Evolutionary conservation across 2,113 vertebrate genomes (phyloP).

Genomic region (Macrotis lagotis): DNA sequence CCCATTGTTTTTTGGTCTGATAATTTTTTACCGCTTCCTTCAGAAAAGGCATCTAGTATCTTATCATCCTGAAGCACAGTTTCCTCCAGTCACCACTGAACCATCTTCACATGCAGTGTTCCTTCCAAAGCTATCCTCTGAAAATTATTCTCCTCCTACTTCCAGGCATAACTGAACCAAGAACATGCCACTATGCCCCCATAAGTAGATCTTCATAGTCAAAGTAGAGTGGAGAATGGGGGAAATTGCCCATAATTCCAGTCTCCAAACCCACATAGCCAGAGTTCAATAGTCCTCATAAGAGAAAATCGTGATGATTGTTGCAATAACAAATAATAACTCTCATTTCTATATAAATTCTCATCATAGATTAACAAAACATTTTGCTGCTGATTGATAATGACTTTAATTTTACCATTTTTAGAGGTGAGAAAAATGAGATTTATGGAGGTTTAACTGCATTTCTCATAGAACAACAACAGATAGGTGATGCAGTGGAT

Average conservation of each 20-base stretch:
- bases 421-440: background rate
- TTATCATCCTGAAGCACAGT: constrained; percentile 32
- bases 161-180: background rate
- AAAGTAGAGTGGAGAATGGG: background rate
- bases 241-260: background rate
- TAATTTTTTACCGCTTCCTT: constrained; percentile 49
- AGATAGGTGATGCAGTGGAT: no score
- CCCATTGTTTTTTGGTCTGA: constrained; percentile 24
- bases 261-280: background rate
- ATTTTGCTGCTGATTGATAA: background rate
- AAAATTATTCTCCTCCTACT: background rate
- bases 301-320: background rate
- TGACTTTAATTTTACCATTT: background rate
- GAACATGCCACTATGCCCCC: background rate
- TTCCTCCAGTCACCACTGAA: constrained; percentile 25
- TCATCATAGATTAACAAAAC: background rate
- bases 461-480: background rate
- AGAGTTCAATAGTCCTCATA: background rate
- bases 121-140: background rate
- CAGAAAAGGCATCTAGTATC: constrained; percentile 9
- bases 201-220: background rate
- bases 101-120: background rate
- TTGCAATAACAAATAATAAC: background rate
- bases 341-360: background rate
- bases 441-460: background rate